Conservation (phyloP, 1,140 invertebrate species). For the Cepaea nemoralis region DNA sequence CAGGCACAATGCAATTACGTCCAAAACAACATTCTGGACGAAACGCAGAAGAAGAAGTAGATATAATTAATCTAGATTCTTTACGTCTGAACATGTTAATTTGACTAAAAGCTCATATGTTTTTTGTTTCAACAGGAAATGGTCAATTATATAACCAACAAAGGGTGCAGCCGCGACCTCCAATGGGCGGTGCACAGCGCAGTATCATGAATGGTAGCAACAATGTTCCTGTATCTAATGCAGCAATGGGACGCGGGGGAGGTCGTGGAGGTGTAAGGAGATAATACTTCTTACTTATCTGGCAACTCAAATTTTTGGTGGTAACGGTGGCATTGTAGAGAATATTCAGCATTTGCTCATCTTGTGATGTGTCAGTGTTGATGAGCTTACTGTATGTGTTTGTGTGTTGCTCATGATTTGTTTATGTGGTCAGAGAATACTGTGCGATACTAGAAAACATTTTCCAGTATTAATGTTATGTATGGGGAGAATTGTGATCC, state of each 20-base stretch:
- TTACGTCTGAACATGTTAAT: no score
- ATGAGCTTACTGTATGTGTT: no score
- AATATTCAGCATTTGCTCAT: neutral
- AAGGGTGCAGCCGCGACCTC: neutral
- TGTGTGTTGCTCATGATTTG: no score
- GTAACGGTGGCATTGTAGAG: neutral
- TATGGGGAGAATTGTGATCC: no score
- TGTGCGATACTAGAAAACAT: no score
- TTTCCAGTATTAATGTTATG: no score
- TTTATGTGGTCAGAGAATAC: no score
- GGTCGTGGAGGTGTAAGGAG: conserved; percentile 24
- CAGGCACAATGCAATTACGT: no score
- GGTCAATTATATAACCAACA: conserved; percentile 21
- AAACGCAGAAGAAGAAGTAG: no score
- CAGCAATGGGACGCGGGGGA: neutral
- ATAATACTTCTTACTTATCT: conserved; percentile 4
- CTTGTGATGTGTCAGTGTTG: no score
- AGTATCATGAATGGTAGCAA: conserved; percentile 28
- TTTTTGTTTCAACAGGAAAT: conserved; percentile 3
- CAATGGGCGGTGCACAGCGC: neutral
- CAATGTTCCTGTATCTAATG: neutral
- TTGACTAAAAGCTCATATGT: neutral
- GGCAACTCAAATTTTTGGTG: neutral
- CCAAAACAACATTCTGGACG: no score
- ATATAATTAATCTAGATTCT: no score